Conservation (phyloP, 1,140 invertebrate species). For the Drosophila burlai region DNA sequence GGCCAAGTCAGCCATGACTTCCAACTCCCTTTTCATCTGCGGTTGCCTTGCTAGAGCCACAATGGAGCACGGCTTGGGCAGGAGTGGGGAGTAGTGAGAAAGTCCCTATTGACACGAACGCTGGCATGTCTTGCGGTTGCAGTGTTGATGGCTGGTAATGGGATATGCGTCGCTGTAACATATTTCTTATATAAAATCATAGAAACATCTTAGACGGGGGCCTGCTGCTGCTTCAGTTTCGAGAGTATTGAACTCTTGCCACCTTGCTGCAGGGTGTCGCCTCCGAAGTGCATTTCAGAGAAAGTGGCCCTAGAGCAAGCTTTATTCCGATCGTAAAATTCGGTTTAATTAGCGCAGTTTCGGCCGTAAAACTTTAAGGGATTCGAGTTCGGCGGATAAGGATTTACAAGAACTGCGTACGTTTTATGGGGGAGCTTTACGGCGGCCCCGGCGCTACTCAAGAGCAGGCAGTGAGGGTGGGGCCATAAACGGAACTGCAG, state of each 20-base stretch:
- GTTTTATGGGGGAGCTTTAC: constrained; percentile 21
- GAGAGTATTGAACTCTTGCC: constrained; percentile 22
- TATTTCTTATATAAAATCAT: constrained; percentile 28
- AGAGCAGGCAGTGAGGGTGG: neutral
- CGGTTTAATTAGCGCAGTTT: constrained; percentile 31
- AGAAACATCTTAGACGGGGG: constrained; percentile 10
- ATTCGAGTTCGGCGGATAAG: constrained; percentile 25
- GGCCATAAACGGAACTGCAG: constrained; percentile 11
- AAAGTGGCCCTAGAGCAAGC: constrained; percentile 11
- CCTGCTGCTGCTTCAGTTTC: constrained; percentile 1
- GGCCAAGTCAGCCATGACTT: constrained; percentile 29
- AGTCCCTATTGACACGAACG: constrained; percentile 12
- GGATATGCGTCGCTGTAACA: constrained; percentile 9
- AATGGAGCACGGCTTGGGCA: constrained; percentile 2
- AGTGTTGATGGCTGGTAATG: constrained; percentile 16
- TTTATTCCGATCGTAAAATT: constrained; percentile 36
- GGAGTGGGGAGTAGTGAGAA: constrained; percentile 16
- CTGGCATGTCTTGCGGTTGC: constrained; percentile 25
- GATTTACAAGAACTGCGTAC: constrained; percentile 5
- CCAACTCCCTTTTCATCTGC: constrained; percentile 26
- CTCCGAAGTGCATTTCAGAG: constrained; percentile 1
- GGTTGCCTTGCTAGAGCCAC: constrained; percentile 22
- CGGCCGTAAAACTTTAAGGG: constrained; percentile 29
- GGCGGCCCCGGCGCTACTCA: neutral
- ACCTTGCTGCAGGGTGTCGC: constrained; percentile 12